Percentiles rank a stretch among this genome's conserved stretches.
phyloP scores from a whole-genome alignment of 2,113 vertebrate genomes.

The Brachyhypopomus occidentalis region DNA sequence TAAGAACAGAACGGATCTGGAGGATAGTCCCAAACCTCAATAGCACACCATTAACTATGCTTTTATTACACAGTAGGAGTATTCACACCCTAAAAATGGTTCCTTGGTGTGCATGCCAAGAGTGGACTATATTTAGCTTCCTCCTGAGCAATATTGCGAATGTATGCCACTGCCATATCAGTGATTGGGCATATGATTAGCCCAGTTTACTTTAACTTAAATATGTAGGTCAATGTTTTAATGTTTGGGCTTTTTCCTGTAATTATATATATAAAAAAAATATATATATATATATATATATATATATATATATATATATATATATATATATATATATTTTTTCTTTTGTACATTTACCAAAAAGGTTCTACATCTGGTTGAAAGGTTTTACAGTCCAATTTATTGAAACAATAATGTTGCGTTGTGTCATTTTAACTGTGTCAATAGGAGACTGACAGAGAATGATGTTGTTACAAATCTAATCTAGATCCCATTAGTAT shows the following conservation, averaged over 20 bases:
- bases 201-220: background rate
- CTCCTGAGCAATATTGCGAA: slow-evolving; percentile 12
- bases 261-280: no score
- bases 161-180: slow-evolving; percentile 24
- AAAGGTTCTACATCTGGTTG: background rate
- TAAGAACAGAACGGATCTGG: slow-evolving; percentile 67
- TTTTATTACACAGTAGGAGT: slow-evolving; percentile 40
- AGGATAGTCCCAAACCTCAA: slow-evolving; percentile 30
- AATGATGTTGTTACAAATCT: no score
- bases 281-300: no score
- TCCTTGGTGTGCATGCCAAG: slow-evolving; percentile 29
- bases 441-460: no score
- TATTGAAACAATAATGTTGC: no score
- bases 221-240: background rate
- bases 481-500: no score
- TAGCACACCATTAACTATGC: slow-evolving; percentile 35
- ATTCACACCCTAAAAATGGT: slow-evolving; percentile 44
- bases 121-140: slow-evolving; percentile 37
- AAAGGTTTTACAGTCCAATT: background rate
- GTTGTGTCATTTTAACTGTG: background rate
- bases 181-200: slow-evolving; percentile 19
- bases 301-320: no score
- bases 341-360: no score
- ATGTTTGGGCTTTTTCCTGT: background rate
- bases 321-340: no score